phyloP scores from a whole-genome alignment of 2,888 invertebrate genomes.

The Diaprepes abbreviatus region DNA sequence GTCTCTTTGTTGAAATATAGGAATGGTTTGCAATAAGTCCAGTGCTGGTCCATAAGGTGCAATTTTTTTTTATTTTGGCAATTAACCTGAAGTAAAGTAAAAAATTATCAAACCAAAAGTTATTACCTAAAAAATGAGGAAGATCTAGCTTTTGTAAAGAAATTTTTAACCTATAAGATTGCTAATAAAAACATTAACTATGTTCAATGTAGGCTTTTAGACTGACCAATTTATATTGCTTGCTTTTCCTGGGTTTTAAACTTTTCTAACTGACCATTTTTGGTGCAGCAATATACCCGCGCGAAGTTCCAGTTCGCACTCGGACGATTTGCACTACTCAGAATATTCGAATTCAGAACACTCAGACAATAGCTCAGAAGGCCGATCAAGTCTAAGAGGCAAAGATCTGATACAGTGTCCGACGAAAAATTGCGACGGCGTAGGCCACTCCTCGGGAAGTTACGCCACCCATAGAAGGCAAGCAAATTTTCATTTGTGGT shows the following conservation, averaged over 20 bases:
- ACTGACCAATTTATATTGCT: not conserved
- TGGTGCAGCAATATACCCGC: not conserved
- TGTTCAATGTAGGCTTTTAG: not conserved
- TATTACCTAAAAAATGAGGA: too few relatives aligned
- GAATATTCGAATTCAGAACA: not conserved
- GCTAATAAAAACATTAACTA: too few relatives aligned
- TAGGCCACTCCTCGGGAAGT: not conserved
- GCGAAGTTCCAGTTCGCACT: not conserved
- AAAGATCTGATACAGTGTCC: not conserved
- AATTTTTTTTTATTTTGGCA: too few relatives aligned
- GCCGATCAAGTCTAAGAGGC: not conserved
- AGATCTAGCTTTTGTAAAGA: too few relatives aligned
- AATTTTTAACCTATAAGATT: too few relatives aligned
- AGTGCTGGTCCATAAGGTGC: too few relatives aligned
- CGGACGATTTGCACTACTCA: not conserved
- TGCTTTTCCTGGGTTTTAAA: not conserved
- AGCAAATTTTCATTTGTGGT: not conserved
- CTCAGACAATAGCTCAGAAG: not conserved
- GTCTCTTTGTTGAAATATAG: too few relatives aligned
- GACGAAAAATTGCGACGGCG: not conserved
- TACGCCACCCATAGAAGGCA: constrained; percentile 1
- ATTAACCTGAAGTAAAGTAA: too few relatives aligned
- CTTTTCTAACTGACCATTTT: not conserved
- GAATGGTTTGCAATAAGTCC: too few relatives aligned
- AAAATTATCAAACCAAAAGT: too few relatives aligned